Evolutionary conservation across 2,888 invertebrate genomes (phyloP), one percentile per base, ranked within the genome.

Genomic region (Cantharis lateralis): DNA sequence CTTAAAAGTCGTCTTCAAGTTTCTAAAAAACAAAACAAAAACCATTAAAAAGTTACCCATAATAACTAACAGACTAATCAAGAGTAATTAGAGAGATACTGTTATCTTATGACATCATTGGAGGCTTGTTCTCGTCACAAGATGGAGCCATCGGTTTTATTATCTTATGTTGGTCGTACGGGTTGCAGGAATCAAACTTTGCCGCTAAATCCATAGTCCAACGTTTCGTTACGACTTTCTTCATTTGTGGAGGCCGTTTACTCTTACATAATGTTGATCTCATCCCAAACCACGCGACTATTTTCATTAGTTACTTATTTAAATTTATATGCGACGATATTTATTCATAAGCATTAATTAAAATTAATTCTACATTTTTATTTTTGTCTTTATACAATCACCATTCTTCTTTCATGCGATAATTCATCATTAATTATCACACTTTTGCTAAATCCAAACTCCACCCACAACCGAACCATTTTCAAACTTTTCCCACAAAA

Each of bases 11-110:
- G 82, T 83, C 84, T 82, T 83, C 82, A 83, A 82, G 81, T 82
- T 82, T 77, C 82, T 82, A 82, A 84, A 83, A 81, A 80, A 82
- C 78, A 81, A 84, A 83, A 84, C 80, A 81, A 83, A 83, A 83
- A 81, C 79, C 77, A 80, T 78, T 73, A 78, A 75, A 80, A 74
- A 74, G 77, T 80, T 78, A 76, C 80, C 81, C 80, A 82, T 80
- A 81, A 82, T 82, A 80, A 82, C 80, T 81, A 78, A 78, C 80
- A 80, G 80, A 78, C 79, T 81, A 83, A 84, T 85, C 85, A 85
- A 84, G 84, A 85, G 84, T 86, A 85, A 86, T 85, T 86, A 86
- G 83, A 79, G 79, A 80, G 81, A 83, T 83, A 82, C 80, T 79
- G 82, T 83, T 84, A 83, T 81, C 83, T 83, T 81, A 83, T 84